These are phyloP conservation scores for Perca fluviatilis DNA, from an alignment of 2,113 vertebrate genomes.

Conservation along the genomic window DNA sequence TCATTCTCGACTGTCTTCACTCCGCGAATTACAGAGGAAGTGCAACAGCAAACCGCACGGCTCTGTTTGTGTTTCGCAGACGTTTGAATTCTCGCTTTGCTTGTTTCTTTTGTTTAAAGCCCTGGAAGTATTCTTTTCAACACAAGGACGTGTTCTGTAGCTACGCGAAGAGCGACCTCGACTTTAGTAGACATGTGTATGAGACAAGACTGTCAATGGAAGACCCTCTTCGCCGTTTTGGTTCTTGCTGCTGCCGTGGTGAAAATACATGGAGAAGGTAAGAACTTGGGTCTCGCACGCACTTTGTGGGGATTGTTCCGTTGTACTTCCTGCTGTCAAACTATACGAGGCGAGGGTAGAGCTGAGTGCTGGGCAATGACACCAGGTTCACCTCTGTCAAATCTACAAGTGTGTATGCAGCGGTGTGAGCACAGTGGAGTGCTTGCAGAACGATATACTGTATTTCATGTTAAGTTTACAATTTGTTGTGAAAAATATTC, in stretches of 20 bases:
- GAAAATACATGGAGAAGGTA: constrained; percentile 78
- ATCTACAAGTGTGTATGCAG: constrained; percentile 66
- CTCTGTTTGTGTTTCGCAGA: constrained; percentile 1
- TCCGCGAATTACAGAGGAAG: constrained; percentile 25
- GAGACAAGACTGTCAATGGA: constrained; percentile 60
- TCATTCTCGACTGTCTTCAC: constrained; percentile 51
- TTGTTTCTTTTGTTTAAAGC: constrained; percentile 1
- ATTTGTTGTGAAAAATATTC: not conserved
- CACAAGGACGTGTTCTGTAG: constrained; percentile 72
- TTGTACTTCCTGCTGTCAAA: constrained; percentile 25
- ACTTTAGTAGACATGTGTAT: constrained; percentile 80
- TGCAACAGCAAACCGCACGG: constrained; percentile 3
- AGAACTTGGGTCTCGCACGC: constrained; percentile 61
- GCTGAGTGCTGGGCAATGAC: constrained; percentile 4
- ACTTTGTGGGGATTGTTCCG: constrained; percentile 58
- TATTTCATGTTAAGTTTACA: not conserved
- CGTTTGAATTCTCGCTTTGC: constrained; percentile 34
- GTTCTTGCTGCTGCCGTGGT: constrained; percentile 62
- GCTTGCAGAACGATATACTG: not conserved
- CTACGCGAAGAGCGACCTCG: constrained; percentile 60
- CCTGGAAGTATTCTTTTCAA: constrained; percentile 73
- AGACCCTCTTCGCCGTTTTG: constrained; percentile 66
- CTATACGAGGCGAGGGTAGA: constrained; percentile 21
- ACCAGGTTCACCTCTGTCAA: constrained; percentile 28
- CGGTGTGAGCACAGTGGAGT: too few species aligned